Conservation (phyloP, 2,888 invertebrate genomes). For the Notocelia uddmanniana region DNA sequence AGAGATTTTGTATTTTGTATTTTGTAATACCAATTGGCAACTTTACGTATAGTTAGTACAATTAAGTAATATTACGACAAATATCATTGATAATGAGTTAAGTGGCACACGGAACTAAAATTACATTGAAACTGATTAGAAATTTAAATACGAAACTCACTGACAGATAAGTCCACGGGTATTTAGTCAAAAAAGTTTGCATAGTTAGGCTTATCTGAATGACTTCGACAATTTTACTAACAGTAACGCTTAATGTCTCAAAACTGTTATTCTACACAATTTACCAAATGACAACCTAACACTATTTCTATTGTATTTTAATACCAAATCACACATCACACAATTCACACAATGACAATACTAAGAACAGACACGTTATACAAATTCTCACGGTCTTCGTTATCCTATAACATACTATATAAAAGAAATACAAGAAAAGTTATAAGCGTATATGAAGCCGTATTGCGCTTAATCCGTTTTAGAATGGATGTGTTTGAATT, state of each 20-base stretch:
- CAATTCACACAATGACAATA: neutral
- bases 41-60: too few relatives aligned
- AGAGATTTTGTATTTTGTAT: too few relatives aligned
- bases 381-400: neutral
- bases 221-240: neutral
- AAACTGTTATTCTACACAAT: neutral
- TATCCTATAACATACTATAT: neutral
- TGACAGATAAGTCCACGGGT: too few relatives aligned
- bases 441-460: neutral
- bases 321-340: neutral
- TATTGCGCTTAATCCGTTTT: neutral
- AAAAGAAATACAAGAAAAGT: neutral
- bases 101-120: too few relatives aligned
- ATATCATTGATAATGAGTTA: too few relatives aligned
- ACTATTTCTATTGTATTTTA: neutral
- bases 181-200: too few relatives aligned
- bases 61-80: too few relatives aligned
- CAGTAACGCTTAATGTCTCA: neutral
- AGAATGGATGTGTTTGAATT: neutral
- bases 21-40: too few relatives aligned
- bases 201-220: neutral
- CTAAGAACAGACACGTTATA: neutral
- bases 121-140: too few relatives aligned
- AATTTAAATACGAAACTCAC: too few relatives aligned
- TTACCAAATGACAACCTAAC: neutral